A percentile compares a stretch with the other conserved stretches of the same genome.
Conservation (phyloP, 2,888 invertebrate genomes). For the Cosmia trapezina region DNA sequence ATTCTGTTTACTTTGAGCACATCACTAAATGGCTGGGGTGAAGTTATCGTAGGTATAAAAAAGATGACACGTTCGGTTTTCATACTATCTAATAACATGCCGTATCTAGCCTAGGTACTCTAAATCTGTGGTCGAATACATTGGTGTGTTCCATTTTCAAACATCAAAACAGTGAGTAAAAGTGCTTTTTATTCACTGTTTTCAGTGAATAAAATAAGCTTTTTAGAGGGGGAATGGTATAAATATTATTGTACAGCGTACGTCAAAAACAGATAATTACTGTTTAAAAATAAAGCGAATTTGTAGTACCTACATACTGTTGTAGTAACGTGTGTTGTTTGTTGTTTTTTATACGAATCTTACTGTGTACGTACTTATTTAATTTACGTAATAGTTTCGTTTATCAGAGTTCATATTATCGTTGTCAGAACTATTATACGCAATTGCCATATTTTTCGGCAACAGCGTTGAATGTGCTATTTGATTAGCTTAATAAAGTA, state of each 20-base stretch:
- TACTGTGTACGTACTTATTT: conserved; percentile 4
- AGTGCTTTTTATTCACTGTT: no score
- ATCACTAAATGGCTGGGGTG: no score
- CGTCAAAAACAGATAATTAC: conserved; percentile 42
- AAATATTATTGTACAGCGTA: conserved; percentile 47
- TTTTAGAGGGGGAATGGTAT: no score
- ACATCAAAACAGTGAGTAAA: no score
- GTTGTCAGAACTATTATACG: conserved; percentile 46
- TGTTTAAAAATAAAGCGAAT: conserved; percentile 38
- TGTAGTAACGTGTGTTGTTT: conserved; percentile 12
- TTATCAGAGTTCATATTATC: conserved; percentile 36
- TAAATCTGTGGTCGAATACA: no score
- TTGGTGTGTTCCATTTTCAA: no score
- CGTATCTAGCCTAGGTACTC: no score
- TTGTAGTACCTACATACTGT: background rate
- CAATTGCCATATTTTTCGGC: conserved; percentile 39
- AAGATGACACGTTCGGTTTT: no score
- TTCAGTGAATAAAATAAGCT: no score
- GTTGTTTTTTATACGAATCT: conserved; percentile 32
- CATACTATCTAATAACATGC: no score
- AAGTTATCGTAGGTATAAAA: no score
- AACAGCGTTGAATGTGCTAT: conserved; percentile 26
- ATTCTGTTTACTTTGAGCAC: no score
- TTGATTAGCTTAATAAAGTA: conserved; percentile 43
- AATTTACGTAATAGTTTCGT: conserved; percentile 14